phyloP scores from a whole-genome alignment of 1,140 invertebrate species.

The Drosophila watanabei region DNA sequence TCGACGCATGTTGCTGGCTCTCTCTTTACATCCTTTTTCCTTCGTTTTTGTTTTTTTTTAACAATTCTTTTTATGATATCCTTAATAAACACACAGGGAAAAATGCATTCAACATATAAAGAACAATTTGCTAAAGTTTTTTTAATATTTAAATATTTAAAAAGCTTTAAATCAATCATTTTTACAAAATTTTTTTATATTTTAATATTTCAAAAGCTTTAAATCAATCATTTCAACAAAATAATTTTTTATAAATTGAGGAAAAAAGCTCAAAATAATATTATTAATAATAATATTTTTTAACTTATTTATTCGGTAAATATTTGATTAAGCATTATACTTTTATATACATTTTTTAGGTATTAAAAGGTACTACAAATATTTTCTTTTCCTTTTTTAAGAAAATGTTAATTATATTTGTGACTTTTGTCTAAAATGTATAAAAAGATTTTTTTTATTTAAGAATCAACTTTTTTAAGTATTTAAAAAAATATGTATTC shows the following conservation, averaged over 20 bases:
- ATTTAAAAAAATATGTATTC: too few species aligned
- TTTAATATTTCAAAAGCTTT: neutral
- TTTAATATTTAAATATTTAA: too few species aligned
- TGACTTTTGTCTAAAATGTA: neutral
- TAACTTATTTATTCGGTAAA: too few species aligned
- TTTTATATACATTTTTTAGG: neutral
- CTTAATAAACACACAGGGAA: constrained; percentile 35
- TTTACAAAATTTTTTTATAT: too few species aligned
- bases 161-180: neutral
- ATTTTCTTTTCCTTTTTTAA: neutral
- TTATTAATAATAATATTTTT: too few species aligned
- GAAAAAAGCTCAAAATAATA: too few species aligned
- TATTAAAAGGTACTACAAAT: neutral
- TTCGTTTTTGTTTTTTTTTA: constrained; percentile 38
- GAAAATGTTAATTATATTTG: neutral
- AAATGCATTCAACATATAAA: neutral
- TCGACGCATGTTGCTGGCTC: constrained; percentile 23
- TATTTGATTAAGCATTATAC: too few species aligned
- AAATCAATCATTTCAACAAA: neutral
- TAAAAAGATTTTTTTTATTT: too few species aligned
- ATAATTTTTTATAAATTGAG: neutral
- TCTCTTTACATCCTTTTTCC: constrained; percentile 27
- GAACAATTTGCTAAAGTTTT: neutral
- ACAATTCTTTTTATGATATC: constrained; percentile 69
- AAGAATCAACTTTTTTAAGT: too few species aligned